Conservation (phyloP, 2,797 vertebrate genomes). For the Aselliscus stoliczkanus region DNA sequence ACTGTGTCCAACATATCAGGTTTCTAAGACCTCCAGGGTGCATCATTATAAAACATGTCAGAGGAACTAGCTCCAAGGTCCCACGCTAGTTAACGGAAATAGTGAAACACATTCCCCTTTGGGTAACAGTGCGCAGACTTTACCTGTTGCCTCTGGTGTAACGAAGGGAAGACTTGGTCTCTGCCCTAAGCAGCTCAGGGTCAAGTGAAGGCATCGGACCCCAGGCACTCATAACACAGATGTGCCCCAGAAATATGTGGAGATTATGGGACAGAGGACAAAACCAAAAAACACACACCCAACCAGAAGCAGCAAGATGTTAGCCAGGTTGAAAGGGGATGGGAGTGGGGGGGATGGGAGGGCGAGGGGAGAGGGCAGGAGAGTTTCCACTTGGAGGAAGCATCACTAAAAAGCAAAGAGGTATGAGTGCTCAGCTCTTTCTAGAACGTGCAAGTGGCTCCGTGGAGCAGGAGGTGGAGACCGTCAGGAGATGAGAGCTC, state of each 20-base stretch:
- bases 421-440: background rate
- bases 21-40: background rate
- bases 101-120: background rate
- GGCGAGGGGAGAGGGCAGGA: fast-evolving
- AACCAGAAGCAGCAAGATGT: background rate
- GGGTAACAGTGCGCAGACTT: background rate
- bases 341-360: fast-evolving
- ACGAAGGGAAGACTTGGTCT: background rate
- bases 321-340: background rate
- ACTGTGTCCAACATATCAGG: background rate
- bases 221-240: too few species aligned
- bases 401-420: background rate
- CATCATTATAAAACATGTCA: background rate
- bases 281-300: background rate
- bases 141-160: background rate
- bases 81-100: background rate
- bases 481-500: background rate
- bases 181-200: background rate
- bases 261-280: background rate
- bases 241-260: background rate
- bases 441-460: fast-evolving
- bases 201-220: background rate
- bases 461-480: background rate
- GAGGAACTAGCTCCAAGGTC: background rate
- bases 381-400: background rate